Percentiles rank a stretch among this genome's conserved stretches.
These are phyloP conservation scores for Avahi laniger DNA, from an alignment of 2,797 vertebrate genomes.

Conservation along the genomic window DNA sequence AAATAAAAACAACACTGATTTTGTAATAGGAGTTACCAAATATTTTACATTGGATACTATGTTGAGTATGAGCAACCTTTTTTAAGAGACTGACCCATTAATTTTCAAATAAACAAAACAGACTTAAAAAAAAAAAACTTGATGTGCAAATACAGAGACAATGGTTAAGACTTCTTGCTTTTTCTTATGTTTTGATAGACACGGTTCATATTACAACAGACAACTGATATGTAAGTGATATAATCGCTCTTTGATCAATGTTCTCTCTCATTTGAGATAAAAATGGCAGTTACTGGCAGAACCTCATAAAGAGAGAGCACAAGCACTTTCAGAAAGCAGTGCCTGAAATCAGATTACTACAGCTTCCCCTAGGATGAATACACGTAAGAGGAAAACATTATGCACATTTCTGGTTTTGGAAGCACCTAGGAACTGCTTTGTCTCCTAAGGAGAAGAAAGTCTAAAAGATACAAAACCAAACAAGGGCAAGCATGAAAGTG, in stretches of 20 bases:
- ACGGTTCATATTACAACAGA: background rate
- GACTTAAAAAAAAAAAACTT: background rate
- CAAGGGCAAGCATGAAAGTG: background rate
- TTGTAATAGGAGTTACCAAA: background rate
- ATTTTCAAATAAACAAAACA: background rate
- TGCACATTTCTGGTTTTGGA: background rate
- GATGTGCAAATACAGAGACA: background rate
- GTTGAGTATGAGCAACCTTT: background rate
- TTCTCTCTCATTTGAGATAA: conserved; percentile 33
- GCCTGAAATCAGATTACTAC: conserved; percentile 9
- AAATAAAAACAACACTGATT: conserved; percentile 25
- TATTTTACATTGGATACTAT: background rate
- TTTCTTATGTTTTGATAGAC: background rate
- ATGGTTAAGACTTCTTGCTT: background rate
- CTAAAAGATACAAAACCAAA: conserved; percentile 1
- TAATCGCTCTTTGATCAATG: conserved; percentile 3
- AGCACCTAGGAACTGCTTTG: background rate
- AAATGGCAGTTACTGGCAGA: background rate
- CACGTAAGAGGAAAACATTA: background rate
- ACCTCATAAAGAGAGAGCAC: background rate
- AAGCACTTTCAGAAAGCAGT: background rate
- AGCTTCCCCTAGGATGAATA: background rate
- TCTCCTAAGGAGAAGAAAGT: background rate
- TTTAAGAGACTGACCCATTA: background rate
- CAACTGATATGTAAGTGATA: conserved; percentile 4